phyloP scores from a whole-genome alignment of 2,888 invertebrate genomes.

The Parascotia fuliginaria region DNA sequence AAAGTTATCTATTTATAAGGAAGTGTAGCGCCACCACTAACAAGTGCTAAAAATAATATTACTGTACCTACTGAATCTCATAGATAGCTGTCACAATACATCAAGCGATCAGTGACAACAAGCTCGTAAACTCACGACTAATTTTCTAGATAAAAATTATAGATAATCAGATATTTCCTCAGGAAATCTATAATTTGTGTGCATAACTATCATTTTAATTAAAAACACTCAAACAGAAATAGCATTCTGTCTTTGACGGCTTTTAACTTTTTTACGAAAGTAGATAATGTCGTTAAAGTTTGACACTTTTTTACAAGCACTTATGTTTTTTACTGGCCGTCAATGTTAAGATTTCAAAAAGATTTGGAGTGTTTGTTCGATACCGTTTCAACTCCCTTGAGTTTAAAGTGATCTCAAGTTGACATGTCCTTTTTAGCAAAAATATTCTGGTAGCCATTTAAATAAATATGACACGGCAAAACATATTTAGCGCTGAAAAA shows the following conservation, averaged over 20 bases:
- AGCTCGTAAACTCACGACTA: slow-evolving; percentile 56
- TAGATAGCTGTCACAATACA: slow-evolving; percentile 22
- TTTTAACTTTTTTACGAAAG: slow-evolving; percentile 58
- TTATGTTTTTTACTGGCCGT: slow-evolving; percentile 59
- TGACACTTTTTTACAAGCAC: slow-evolving; percentile 74
- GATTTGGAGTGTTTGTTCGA: slow-evolving; percentile 22
- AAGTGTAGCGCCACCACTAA: too few relatives aligned
- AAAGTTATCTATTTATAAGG: too few relatives aligned
- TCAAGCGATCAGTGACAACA: slow-evolving; percentile 17
- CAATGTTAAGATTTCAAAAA: slow-evolving; percentile 46
- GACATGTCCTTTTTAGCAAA: slow-evolving; percentile 37
- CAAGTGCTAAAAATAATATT: background rate
- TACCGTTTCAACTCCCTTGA: slow-evolving; percentile 35
- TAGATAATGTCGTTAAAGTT: slow-evolving; percentile 66
- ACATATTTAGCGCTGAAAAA: too few relatives aligned
- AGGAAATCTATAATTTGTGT: slow-evolving; percentile 77
- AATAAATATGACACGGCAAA: too few relatives aligned
- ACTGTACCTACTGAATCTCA: background rate
- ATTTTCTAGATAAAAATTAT: slow-evolving; percentile 55
- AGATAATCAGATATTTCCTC: slow-evolving; percentile 71
- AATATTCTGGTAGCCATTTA: background rate
- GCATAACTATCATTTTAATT: slow-evolving; percentile 67
- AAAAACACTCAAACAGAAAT: slow-evolving; percentile 64
- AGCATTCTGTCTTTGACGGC: slow-evolving; percentile 45
- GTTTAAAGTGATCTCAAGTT: slow-evolving; percentile 20